Evolutionary conservation across 2,797 vertebrate species (phyloP), one percentile per base, ranked within the genome.

Genomic region (Ptychobarbus kaznakovi): DNA sequence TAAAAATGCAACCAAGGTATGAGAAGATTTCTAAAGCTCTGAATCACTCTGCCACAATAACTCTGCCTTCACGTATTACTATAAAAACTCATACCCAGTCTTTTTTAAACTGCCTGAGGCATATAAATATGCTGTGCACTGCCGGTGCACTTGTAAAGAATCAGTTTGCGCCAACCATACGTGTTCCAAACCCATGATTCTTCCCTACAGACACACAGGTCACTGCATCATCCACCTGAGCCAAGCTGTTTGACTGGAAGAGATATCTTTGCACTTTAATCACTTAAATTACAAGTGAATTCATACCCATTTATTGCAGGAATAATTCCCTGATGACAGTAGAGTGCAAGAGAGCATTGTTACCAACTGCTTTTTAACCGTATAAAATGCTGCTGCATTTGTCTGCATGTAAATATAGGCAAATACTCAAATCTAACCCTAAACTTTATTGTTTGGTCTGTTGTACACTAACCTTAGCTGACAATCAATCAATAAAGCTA

Each of bases 191-290:
- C 22, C 20, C 20, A 20, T 25, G 25, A 72, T 22, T 72, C 16
- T 73, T 73, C 51, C 51, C 68, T 16, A 13, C 7, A 74, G 69
- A 58, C 56, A 3, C 66, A 73, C 11, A 74, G 25, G 53, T 82
- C 69, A 74, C 28, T 46, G 40, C 5, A 18, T 32, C 1, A 11
- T 51, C 20, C 65, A 69, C 65, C 32, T 81, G 79, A 81, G 65
- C 44, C 20, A 51, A 16, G 49, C 5, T 51, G 32, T 51, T 38
- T 51, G 28, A 68, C 12, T 80, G 16, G 4, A 0, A 5, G 7
- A 79, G 18, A 40, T 44, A 12, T 44, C 0, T 46, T 63, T 78
- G 16, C 56, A 80, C 11, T 25, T 68, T 7, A 42, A 70, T 42
- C 20, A 70, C 6, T 3, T 70, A 42, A 70, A 70, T 6, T n/a